phyloP scores from a whole-genome alignment of 2,888 invertebrate species.

The Ditula angustiorana region DNA sequence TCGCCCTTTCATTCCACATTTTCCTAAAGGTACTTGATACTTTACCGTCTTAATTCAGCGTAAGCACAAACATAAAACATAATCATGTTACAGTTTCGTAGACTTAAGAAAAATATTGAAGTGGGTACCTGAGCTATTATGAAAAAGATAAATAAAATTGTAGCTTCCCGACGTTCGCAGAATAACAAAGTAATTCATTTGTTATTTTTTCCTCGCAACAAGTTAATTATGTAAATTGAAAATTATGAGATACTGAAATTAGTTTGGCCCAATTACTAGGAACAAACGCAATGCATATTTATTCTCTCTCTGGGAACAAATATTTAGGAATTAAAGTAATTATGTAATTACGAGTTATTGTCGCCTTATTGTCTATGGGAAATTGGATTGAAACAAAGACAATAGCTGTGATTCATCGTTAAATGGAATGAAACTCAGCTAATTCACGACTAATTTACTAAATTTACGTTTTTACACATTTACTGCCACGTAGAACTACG shows the following conservation, averaged over 20 bases:
- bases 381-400: not conserved
- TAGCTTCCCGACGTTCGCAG: not conserved
- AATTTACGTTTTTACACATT: no score
- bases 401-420: not conserved
- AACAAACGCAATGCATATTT: slow-evolving; percentile 10
- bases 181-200: not conserved
- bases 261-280: slow-evolving; percentile 13
- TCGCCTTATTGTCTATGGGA: not conserved
- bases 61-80: not conserved
- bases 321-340: slow-evolving; percentile 10
- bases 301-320: not conserved
- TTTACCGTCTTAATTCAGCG: not conserved
- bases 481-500: no score
- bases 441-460: not conserved
- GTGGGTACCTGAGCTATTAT: not conserved
- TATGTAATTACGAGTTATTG: slow-evolving; percentile 1
- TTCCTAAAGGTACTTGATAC: not conserved
- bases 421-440: not conserved
- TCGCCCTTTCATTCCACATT: not conserved
- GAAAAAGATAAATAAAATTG: not conserved
- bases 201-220: not conserved
- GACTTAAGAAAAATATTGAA: not conserved
- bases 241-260: slow-evolving; percentile 19
- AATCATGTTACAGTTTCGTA: not conserved
- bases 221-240: slow-evolving; percentile 25